These are phyloP conservation scores for Metridium senile DNA, from an alignment of 92 coral and sea anemone genomes.

Conservation along the genomic window DNA sequence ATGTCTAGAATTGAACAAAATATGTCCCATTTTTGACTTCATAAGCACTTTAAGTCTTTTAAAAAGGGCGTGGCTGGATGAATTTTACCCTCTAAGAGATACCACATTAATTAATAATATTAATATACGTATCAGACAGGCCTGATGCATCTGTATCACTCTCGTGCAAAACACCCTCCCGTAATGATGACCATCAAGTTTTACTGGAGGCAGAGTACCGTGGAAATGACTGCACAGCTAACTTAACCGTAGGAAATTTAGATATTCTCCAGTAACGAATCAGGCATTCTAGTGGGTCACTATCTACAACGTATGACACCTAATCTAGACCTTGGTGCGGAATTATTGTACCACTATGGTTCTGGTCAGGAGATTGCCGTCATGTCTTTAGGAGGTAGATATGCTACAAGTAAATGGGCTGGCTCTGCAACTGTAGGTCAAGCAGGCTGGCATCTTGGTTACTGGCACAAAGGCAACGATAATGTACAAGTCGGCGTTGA, in stretches of 20 bases:
- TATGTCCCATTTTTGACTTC: too few relatives aligned
- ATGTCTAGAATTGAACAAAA: too few relatives aligned
- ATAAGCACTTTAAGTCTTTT: too few relatives aligned
- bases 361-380: slow-evolving; percentile 89
- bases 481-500: slow-evolving; percentile 98
- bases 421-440: slow-evolving; percentile 92
- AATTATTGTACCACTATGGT: slow-evolving; percentile 89
- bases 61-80: too few relatives aligned
- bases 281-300: slow-evolving; percentile 92
- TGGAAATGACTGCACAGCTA: slow-evolving; percentile 93
- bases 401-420: slow-evolving; percentile 75
- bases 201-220: slow-evolving; percentile 89
- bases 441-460: slow-evolving; percentile 96
- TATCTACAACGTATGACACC: slow-evolving; percentile 91
- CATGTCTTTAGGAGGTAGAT: slow-evolving; percentile 91
- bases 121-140: too few relatives aligned
- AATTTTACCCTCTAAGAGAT: too few relatives aligned
- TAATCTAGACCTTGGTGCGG: slow-evolving; percentile 87
- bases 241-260: slow-evolving; percentile 83
- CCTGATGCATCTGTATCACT: too few relatives aligned
- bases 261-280: slow-evolving; percentile 84
- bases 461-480: slow-evolving; percentile 97
- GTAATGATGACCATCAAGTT: too few relatives aligned
- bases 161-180: too few relatives aligned
- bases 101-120: too few relatives aligned